Evolutionary conservation across 1,140 invertebrate genomes (phyloP), one percentile per base, ranked within the genome.

Genomic region (Drosophila elegans): DNA sequence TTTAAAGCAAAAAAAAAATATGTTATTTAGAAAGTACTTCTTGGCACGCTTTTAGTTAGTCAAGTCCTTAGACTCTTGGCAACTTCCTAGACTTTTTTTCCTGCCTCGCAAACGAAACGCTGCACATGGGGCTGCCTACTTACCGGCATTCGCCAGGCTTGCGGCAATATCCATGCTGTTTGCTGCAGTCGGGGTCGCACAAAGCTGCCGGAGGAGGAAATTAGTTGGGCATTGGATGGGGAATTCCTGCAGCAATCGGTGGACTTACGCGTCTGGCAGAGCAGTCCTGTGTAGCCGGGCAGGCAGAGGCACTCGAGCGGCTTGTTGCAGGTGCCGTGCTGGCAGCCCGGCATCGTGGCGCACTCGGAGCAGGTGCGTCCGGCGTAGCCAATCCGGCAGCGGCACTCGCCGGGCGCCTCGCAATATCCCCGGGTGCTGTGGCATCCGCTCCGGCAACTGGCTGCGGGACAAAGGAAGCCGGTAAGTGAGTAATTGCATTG

Each of bases 221-320:
- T n/a, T 21, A 39, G 21, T 12, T 44, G 12, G 13, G 11, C 10
- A 27, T 4, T 3, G 2, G 1, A 3, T 48, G 4, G 11, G 5
- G 21, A 5, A 2, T 13, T 1, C 7, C 5, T 10, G 3, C 10
- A 0, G 44, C 4, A 5, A 21, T 21, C 16, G 16, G 16, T 21
- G 6, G n/a, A 80, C 95, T 96, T 93, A 97, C 97, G 95, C 51
- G 94, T 96, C 93, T 98, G 96, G 92, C 97, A 98, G 49, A 98
- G 94, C 52, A 97, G 94, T 44, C 98, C 98, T 49, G 96, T 97
- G 93, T 96, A 99, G 13, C 98, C 98, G 3, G 96, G 95, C 21
- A 96, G 93, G 83, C 97, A 98, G 78, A 96, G 95, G 93, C 97
- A 98, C 92, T 97, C 96, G 1, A 97, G 93, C 39, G 95, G 96